phyloP scores from a whole-genome alignment of 2,888 invertebrate species.

The Tipula lateralis region DNA sequence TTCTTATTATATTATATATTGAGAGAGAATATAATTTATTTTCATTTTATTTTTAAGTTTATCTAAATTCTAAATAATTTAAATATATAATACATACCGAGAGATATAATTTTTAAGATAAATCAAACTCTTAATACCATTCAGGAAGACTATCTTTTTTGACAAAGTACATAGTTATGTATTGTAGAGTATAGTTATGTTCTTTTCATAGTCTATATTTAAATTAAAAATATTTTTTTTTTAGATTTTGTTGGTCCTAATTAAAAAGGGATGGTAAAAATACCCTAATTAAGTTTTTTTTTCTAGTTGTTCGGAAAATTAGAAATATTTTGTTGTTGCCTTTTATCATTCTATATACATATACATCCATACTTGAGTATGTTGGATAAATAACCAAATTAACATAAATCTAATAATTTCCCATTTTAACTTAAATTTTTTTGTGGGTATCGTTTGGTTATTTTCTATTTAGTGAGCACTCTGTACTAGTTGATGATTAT shows the following conservation, averaged over 20 bases:
- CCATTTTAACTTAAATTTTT: background rate
- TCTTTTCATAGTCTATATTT: background rate
- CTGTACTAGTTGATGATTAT: too few relatives aligned
- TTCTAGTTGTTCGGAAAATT: background rate
- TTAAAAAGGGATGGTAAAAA: background rate
- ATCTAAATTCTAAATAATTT: background rate
- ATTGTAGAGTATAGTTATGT: background rate
- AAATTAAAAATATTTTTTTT: constrained; percentile 12
- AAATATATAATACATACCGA: background rate
- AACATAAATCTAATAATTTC: background rate
- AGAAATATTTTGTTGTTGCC: background rate
- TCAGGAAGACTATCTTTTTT: background rate
- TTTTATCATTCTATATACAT: background rate
- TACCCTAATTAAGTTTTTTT: background rate
- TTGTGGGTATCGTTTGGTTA: background rate
- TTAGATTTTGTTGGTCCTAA: background rate
- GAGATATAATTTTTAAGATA: background rate
- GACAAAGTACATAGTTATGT: constrained; percentile 14
- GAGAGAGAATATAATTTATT: background rate
- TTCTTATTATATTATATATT: background rate
- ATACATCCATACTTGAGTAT: background rate
- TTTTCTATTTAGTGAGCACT: background rate
- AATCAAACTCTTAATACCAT: background rate
- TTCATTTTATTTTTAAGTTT: background rate
- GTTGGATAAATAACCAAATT: background rate